Base-by-base conservation (phyloP, 2,113 vertebrate species). In the Scolopax mira region DNA sequence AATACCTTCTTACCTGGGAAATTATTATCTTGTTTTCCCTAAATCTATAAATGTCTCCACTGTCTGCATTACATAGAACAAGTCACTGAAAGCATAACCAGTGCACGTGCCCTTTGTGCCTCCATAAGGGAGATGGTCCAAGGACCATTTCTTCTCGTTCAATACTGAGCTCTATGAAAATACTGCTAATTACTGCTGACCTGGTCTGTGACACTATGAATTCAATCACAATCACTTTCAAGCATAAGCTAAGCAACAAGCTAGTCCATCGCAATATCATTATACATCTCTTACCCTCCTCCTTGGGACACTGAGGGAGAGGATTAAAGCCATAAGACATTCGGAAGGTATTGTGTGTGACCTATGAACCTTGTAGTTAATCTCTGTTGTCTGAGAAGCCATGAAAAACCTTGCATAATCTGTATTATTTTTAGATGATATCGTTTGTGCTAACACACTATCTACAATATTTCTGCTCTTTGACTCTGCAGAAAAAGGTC, bases 181-280 rank as follows among this genome's bases (percentile, higher is more conserved):
- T 41, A 33, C 69, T 91, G 65, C 67, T 92, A 96, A 95, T 96
- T 96, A 89, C 77, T 80, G 44, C 57, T 93, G 79, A 51, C 84
- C 84, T 51, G 9, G 39, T 18, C 49, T 90, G 79, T 88, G 81
- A 70, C 84, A 86, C 65, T 4, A 10, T 27, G 52, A 93, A 79
- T 89, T 93, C 79, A 94, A 42, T 78, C 5, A 2, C 3, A 51
- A 48, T 48, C 62, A 57, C 8, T 92, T 92, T 78, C 64, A 80
- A 89, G 42, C 18, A 69, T 17, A 88, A 83, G 54, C 46, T 31
- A 6, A 85, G 89, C 89, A 96, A 94, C 87, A 88, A 92, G 72
- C 44, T 67, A 61, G 66, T 49, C 54, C 60, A 71, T 79, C 64
- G 79, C 67, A 84, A 3, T 65, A 66, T 85, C 57, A 85, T 95